Evolutionary conservation across 1,140 invertebrate species (phyloP).

Genomic region (Drosophila orosa): DNA sequence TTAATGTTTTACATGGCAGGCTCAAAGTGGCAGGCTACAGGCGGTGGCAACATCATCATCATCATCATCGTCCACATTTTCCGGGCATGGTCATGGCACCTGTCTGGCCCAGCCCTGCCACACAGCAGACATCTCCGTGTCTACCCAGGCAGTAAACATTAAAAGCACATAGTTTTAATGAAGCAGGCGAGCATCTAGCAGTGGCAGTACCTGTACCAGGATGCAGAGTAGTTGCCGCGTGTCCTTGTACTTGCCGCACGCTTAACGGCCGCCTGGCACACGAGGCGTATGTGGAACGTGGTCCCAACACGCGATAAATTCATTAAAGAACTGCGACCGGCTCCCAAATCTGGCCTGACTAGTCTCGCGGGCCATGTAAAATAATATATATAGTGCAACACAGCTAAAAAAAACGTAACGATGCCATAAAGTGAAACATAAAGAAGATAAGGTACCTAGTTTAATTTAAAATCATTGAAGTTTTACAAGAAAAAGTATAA

Average conservation of each 20-base stretch:
- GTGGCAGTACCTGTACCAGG: background rate
- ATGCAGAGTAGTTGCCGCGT: constrained; percentile 39
- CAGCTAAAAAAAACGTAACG: constrained; percentile 9
- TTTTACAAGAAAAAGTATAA: background rate
- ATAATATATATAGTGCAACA: constrained; percentile 62
- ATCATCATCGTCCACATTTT: constrained; percentile 33
- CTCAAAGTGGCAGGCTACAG: constrained; percentile 62
- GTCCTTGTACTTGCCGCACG: constrained; percentile 57
- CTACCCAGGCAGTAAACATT: constrained; percentile 64
- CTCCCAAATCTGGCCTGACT: constrained; percentile 70
- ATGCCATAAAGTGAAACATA: background rate
- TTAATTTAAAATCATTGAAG: background rate
- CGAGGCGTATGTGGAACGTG: constrained; percentile 75
- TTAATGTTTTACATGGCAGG: constrained; percentile 79
- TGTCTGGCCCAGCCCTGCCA: constrained; percentile 33
- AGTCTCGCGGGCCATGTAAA: constrained; percentile 74
- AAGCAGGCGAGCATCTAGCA: constrained; percentile 40
- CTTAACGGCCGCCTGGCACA: constrained; percentile 48
- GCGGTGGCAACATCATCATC: constrained; percentile 27
- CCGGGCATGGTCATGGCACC: constrained; percentile 59
- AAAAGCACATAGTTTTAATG: constrained; percentile 76
- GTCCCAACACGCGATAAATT: constrained; percentile 80
- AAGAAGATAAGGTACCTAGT: background rate
- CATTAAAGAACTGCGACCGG: constrained; percentile 71
- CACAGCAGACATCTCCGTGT: constrained; percentile 57